Evolutionary conservation across 2,797 vertebrate species (phyloP).

Genomic region (Danio albolineatus): DNA sequence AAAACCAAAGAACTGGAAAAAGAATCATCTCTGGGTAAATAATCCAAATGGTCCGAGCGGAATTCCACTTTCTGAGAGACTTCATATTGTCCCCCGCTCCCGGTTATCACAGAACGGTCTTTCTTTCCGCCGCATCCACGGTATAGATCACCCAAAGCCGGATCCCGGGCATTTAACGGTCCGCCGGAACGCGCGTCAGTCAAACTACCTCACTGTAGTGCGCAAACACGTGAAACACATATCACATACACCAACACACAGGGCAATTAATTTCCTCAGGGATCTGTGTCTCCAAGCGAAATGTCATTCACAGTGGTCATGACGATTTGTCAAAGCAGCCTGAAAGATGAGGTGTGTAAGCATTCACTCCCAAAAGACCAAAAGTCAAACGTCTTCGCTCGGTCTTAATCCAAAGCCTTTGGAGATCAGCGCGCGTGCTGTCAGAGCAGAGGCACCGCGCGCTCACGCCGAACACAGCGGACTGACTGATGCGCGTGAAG

Average conservation of each 20-base stretch:
- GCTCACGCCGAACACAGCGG: constrained; percentile 36
- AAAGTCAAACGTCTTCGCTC: not conserved
- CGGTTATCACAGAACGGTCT: constrained; percentile 67
- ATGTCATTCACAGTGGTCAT: constrained; percentile 18
- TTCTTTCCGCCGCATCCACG: constrained; percentile 67
- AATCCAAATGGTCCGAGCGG: constrained; percentile 63
- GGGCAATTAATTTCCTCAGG: constrained; percentile 45
- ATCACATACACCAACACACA: constrained; percentile 44
- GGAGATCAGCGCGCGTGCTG: constrained; percentile 3
- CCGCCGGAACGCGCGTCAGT: constrained; percentile 23
- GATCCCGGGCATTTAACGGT: constrained; percentile 35
- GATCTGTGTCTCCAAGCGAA: constrained; percentile 16
- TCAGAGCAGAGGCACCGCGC: constrained; percentile 6
- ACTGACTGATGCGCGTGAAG: constrained; percentile 48
- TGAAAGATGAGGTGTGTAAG: not conserved
- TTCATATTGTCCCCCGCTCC: constrained; percentile 67
- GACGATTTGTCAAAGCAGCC: constrained; percentile 9
- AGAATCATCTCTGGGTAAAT: constrained; percentile 74
- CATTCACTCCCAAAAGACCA: not conserved
- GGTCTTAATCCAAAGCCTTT: not conserved
- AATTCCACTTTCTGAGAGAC: constrained; percentile 65
- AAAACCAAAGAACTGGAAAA: constrained; percentile 70
- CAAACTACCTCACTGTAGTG: constrained; percentile 74
- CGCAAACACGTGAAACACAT: constrained; percentile 74
- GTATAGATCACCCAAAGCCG: constrained; percentile 50